Evolutionary conservation across 2,888 invertebrate species (phyloP).

Genomic region (Apamea epomidion): DNA sequence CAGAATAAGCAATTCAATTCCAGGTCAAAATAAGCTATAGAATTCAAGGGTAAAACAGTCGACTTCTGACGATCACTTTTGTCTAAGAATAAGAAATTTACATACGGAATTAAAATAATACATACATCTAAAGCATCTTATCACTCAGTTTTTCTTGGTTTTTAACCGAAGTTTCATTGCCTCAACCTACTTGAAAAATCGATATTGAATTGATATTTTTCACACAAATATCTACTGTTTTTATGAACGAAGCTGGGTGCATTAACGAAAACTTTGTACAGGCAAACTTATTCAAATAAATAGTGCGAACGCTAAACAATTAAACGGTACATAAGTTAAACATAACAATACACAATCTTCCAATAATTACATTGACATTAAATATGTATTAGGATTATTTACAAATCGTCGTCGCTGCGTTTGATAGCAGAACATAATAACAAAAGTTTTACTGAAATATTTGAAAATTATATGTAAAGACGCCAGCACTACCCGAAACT

Average conservation of each 20-base stretch:
- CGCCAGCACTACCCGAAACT: too few species aligned
- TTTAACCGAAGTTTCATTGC: background rate
- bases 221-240: background rate
- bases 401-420: background rate
- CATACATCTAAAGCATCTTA: background rate
- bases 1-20: background rate
- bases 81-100: too few species aligned
- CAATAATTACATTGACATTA: background rate
- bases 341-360: background rate
- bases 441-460: background rate
- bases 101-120: too few species aligned
- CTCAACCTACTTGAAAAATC: background rate
- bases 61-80: background rate
- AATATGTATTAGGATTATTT: background rate
- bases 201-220: background rate
- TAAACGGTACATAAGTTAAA: background rate
- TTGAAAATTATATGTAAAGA: background rate
- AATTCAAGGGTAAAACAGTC: background rate
- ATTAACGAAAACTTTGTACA: background rate
- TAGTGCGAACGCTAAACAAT: background rate
- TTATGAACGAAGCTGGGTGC: background rate
- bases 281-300: background rate
- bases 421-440: background rate
- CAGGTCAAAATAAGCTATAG: background rate
- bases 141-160: background rate